Evolutionary conservation across 2,113 vertebrate genomes (phyloP).

Genomic region (Campylomormyrus tamandua): DNA sequence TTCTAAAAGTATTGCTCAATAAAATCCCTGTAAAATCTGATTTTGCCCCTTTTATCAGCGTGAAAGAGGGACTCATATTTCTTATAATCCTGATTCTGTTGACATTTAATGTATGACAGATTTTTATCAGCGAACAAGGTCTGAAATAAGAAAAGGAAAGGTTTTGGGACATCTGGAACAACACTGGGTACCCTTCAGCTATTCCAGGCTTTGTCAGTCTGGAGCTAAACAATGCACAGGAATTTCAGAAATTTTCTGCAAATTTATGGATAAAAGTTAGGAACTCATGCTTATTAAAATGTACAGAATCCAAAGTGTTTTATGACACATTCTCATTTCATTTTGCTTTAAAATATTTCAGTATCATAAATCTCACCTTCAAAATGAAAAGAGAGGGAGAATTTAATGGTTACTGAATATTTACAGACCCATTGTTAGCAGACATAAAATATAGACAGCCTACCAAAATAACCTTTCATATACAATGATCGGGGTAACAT

Average conservation of each 20-base stretch:
- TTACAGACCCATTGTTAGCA: conserved; percentile 51
- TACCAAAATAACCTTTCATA: conserved; percentile 13
- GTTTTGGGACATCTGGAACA: neutral
- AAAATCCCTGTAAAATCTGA: neutral
- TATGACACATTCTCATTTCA: conserved; percentile 37
- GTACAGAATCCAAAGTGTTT: conserved; percentile 25
- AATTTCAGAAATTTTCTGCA: neutral
- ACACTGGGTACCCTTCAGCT: neutral
- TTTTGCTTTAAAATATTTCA: conserved; percentile 47
- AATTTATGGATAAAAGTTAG: conserved; percentile 2
- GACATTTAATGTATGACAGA: neutral
- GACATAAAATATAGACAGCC: conserved; percentile 38
- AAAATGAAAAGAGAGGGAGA: conserved; percentile 51
- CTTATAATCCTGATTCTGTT: neutral
- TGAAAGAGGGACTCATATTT: neutral
- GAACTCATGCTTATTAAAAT: conserved; percentile 26
- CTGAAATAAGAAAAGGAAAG: neutral
- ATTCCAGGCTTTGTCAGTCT: neutral
- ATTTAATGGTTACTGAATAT: conserved; percentile 35
- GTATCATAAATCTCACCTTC: conserved; percentile 49
- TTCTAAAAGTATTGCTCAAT: neutral
- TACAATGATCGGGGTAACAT: neutral
- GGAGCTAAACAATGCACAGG: neutral
- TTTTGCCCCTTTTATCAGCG: neutral
- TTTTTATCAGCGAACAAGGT: neutral